Conservation (phyloP, 2,113 vertebrate genomes). For the Malaclemys terrapin region DNA sequence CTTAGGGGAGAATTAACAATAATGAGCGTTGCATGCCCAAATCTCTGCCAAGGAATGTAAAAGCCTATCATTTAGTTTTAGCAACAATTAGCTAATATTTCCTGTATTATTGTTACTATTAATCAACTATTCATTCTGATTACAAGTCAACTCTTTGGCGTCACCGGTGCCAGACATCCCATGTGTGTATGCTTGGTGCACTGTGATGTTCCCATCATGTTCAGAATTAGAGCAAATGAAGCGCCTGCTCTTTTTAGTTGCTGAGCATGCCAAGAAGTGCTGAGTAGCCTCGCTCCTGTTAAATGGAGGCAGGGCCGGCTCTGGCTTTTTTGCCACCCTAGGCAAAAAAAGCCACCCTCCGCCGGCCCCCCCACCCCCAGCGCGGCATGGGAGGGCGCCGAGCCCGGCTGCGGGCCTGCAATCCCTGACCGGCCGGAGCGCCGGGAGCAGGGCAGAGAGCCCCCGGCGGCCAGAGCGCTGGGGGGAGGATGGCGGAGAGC, state of each 20-base stretch:
- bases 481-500: too few species aligned
- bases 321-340: too few species aligned
- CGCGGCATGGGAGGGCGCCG: too few species aligned
- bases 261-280: neutral
- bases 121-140: neutral
- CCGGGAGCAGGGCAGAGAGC: too few species aligned
- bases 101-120: neutral
- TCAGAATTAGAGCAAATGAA: neutral
- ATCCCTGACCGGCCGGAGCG: too few species aligned
- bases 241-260: neutral
- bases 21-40: neutral
- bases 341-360: too few species aligned
- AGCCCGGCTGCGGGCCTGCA: too few species aligned
- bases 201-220: neutral
- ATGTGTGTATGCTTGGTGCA: neutral
- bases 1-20: slow-evolving; percentile 12
- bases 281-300: neutral
- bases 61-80: neutral
- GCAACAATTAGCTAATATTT: neutral
- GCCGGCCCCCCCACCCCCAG: too few species aligned
- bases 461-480: too few species aligned
- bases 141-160: neutral
- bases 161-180: neutral
- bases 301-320: neutral
- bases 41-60: neutral